phyloP scores from a whole-genome alignment of 35 echinoderm and acorn worm species.

The Anneissia japonica region DNA sequence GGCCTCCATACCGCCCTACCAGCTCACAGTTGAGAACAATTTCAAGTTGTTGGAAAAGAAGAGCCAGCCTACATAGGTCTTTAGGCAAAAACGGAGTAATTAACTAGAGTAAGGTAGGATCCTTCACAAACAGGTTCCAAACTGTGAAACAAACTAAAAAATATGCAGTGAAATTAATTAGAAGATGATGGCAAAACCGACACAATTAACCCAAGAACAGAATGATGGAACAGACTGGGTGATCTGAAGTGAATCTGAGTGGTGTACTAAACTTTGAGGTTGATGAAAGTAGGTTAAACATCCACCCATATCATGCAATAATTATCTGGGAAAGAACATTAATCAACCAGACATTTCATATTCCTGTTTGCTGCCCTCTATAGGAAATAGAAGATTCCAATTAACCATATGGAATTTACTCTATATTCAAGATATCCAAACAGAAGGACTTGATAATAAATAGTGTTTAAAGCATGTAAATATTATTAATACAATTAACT shows the following conservation, averaged over 20 bases:
- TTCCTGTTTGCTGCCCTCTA: background rate
- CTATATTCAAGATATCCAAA: no score
- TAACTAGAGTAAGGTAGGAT: background rate
- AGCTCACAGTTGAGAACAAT: background rate
- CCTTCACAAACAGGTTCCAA: background rate
- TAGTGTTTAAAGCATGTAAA: no score
- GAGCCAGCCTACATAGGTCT: background rate
- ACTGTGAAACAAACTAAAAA: background rate
- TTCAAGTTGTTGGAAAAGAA: background rate
- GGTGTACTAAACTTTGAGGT: no score
- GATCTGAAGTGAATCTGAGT: background rate
- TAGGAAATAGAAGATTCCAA: no score
- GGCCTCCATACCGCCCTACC: background rate
- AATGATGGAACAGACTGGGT: background rate
- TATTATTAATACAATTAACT: no score
- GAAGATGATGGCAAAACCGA: background rate
- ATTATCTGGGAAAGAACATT: background rate
- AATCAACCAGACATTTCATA: no score
- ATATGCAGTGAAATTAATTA: background rate
- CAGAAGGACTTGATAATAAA: no score
- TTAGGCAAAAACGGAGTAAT: background rate
- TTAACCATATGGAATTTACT: no score
- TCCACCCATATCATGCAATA: no score
- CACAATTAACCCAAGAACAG: background rate
- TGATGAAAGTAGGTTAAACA: no score